These are phyloP conservation scores for Lordiphosa fenestrarum DNA, from an alignment of 2,888 invertebrate species.

Conservation along the genomic window DNA sequence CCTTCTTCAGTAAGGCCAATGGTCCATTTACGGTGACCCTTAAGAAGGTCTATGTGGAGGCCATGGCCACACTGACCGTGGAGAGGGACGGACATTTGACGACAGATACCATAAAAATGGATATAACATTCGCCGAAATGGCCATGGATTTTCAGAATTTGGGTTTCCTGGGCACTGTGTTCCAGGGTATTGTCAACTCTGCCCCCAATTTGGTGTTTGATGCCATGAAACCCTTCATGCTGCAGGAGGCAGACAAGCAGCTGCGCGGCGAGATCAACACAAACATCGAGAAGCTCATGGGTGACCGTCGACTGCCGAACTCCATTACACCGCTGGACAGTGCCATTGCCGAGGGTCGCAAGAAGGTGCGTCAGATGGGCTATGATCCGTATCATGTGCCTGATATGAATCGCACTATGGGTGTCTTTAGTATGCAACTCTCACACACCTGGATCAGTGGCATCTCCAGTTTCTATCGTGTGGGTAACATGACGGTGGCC, in stretches of 20 bases:
- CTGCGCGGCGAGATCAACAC: constrained; percentile 87
- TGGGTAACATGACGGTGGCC: constrained; percentile 87
- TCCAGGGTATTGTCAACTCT: constrained; percentile 89
- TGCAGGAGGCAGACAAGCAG: constrained; percentile 89
- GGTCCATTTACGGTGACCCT: constrained; percentile 91
- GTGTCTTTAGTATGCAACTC: constrained; percentile 86
- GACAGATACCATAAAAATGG: constrained; percentile 89
- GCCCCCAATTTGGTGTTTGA: constrained; percentile 91
- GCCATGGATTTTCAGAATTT: constrained; percentile 91
- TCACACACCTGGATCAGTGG: constrained; percentile 90
- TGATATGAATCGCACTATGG: constrained; percentile 87
- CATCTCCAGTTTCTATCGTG: constrained; percentile 89
- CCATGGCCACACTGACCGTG: constrained; percentile 86
- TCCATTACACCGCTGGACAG: constrained; percentile 93
- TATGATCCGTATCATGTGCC: constrained; percentile 89
- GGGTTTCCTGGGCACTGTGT: constrained; percentile 85
- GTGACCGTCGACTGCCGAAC: constrained; percentile 88
- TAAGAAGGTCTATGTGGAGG: constrained; percentile 85
- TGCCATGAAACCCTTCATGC: constrained; percentile 91
- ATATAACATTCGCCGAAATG: constrained; percentile 88
- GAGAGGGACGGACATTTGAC: constrained; percentile 88
- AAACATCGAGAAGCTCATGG: constrained; percentile 86
- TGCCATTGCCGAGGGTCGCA: constrained; percentile 88
- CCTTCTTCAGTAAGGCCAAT: constrained; percentile 86
- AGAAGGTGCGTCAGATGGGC: constrained; percentile 83